Percentiles rank a stretch among this genome's conserved stretches.
phyloP scores from a whole-genome alignment of 1,140 invertebrate genomes.

The Trichonephila clavipes region DNA sequence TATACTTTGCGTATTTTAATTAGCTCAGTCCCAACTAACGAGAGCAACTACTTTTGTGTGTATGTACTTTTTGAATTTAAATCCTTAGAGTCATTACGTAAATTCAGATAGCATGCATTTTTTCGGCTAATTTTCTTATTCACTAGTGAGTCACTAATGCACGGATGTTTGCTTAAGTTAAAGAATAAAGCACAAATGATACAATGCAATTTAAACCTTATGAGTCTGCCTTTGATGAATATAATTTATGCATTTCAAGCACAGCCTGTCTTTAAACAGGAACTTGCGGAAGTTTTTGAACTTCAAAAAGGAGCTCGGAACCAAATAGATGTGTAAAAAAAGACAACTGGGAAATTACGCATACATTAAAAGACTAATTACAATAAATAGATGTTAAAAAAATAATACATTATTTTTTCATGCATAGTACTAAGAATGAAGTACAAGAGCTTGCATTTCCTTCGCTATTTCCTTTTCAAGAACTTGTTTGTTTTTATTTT shows the following conservation, averaged over 20 bases:
- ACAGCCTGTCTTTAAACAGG: slow-evolving; percentile 1
- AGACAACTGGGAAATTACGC: background rate
- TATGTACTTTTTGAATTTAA: slow-evolving; percentile 62
- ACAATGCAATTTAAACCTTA: slow-evolving; percentile 36
- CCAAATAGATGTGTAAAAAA: background rate
- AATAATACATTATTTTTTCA: background rate
- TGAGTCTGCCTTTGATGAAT: slow-evolving; percentile 49
- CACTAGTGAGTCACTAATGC: slow-evolving; percentile 51
- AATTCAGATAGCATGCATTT: slow-evolving; percentile 4
- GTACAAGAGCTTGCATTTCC: background rate
- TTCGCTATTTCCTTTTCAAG: background rate
- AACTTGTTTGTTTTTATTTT: background rate
- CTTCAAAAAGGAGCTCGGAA: slow-evolving; percentile 39
- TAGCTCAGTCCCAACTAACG: slow-evolving; percentile 59
- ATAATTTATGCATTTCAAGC: slow-evolving; percentile 48
- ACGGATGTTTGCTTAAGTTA: slow-evolving; percentile 51
- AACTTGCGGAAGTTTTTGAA: slow-evolving; percentile 38
- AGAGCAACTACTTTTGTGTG: slow-evolving; percentile 6
- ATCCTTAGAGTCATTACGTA: slow-evolving; percentile 62
- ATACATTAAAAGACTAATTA: slow-evolving; percentile 47
- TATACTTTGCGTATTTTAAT: slow-evolving; percentile 62
- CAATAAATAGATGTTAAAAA: slow-evolving; percentile 20
- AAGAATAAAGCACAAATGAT: slow-evolving; percentile 40
- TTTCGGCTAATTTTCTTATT: slow-evolving; percentile 5
- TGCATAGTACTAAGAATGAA: background rate